These are phyloP conservation scores for Plectropomus leopardus DNA, from an alignment of 2,113 vertebrate genomes.

Conservation along the genomic window DNA sequence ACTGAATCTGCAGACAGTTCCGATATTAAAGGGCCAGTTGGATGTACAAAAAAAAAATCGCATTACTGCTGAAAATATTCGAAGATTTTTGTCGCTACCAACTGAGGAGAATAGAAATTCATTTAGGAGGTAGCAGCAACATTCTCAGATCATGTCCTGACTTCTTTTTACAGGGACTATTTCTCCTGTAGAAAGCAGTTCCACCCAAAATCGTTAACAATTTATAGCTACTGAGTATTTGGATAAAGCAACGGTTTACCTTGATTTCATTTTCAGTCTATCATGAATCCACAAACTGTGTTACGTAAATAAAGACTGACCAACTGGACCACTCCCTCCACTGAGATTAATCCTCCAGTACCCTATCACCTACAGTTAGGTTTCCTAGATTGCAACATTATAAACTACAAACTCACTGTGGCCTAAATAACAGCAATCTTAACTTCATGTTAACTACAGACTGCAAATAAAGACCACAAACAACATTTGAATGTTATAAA, in stretches of 20 bases:
- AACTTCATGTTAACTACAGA: background rate
- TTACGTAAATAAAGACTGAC: constrained; percentile 12
- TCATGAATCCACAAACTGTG: background rate
- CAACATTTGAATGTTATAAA: constrained; percentile 35
- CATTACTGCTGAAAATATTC: background rate
- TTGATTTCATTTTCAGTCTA: background rate
- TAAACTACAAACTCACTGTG: no score
- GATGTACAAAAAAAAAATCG: background rate
- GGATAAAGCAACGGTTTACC: background rate
- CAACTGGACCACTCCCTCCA: constrained; percentile 8
- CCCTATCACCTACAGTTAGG: background rate
- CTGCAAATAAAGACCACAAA: constrained; percentile 23
- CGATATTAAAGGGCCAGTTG: background rate
- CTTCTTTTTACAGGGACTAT: background rate
- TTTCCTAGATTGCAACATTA: background rate
- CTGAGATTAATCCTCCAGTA: constrained; percentile 6
- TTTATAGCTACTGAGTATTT: no score
- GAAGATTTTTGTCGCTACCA: background rate
- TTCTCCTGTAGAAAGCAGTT: background rate
- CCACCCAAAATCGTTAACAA: background rate
- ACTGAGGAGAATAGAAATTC: background rate
- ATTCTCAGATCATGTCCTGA: background rate
- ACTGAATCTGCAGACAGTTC: background rate
- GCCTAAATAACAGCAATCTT: background rate
- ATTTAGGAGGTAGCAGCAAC: background rate